These are phyloP conservation scores for Ceramica pisi DNA, from an alignment of 2,888 invertebrate genomes.

Conservation along the genomic window DNA sequence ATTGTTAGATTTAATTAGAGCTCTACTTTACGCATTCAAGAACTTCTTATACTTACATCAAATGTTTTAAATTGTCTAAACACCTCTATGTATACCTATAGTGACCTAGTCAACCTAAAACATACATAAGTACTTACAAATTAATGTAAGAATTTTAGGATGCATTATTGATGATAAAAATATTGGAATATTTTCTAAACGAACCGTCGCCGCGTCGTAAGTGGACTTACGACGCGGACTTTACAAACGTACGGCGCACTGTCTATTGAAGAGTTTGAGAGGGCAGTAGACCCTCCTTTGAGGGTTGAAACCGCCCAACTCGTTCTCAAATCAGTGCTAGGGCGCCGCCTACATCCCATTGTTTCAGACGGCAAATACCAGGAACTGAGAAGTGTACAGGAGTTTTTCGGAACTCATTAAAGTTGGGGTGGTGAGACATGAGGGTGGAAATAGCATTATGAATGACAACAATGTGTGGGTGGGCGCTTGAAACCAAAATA, in stretches of 20 bases:
- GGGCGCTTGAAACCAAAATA: conserved; percentile 11
- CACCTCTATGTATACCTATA: too few species aligned
- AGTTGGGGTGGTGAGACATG: conserved; percentile 64
- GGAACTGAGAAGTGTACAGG: conserved; percentile 77
- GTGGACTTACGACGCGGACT: too few species aligned
- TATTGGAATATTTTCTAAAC: too few species aligned
- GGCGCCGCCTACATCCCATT: conserved; percentile 88
- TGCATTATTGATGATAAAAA: too few species aligned
- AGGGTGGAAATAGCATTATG: conserved; percentile 27
- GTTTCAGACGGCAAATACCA: conserved; percentile 83
- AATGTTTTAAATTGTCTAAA: too few species aligned
- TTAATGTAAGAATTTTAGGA: too few species aligned
- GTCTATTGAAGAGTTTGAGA: conserved; percentile 9
- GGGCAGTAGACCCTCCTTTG: conserved; percentile 22
- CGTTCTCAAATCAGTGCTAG: conserved; percentile 60
- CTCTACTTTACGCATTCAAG: too few species aligned
- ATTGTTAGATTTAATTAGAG: too few species aligned
- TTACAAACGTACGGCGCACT: background rate
- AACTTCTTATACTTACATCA: too few species aligned
- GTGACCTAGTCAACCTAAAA: too few species aligned
- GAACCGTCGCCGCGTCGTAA: too few species aligned
- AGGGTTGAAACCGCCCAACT: conserved; percentile 71
- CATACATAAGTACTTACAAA: too few species aligned
- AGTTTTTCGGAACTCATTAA: conserved; percentile 64
- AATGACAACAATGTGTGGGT: conserved; percentile 4